Evolutionary conservation across 2,797 vertebrate genomes (phyloP), one percentile per base, ranked within the genome.

Genomic region (Neostethus bicornis): DNA sequence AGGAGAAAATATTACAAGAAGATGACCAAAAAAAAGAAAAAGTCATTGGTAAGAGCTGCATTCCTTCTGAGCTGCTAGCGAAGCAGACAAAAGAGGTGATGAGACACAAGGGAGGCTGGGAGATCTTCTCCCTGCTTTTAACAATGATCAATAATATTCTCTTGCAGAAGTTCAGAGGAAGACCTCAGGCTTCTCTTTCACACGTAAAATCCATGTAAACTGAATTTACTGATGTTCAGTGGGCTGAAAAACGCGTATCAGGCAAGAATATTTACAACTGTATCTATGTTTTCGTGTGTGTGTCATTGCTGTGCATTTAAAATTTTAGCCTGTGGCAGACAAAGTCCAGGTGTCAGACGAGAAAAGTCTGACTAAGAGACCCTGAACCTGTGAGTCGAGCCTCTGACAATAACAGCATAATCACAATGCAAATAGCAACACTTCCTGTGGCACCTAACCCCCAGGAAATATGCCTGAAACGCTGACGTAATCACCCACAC

Each of bases 141-240:
- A 70, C 52, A 42, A 67, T 52, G 69, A 89, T 88, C 85, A 83
- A 89, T 88, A 87, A 70, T 35, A 67, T 37, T 24, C 60, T 70
- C 48, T 49, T 32, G 49, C 37, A 21, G 53, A 54, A 70, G 50
- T 45, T 52, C 26, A 44, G 55, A 20, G 6, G 38, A 37, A 47
- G 45, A 64, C 38, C 28, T 13, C 10, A 11, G 41, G 52, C 52
- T 44, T 74, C 19, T 47, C 66, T 70, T 71, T 42, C 66, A 60
- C 62, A 41, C 78, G 63, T 47, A 49, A 29, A 7, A 14, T 19
- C 3, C 54, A 51, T 56, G 44, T 49, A 45, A 70, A 64, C 29
- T 3, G 26, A 61, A 45, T 34, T 25, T 60, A 51, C 56, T n/a
- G 46, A 49, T 63, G 66, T 49, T 67, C 34, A 7, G 60, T 61